Evolutionary conservation across 2,113 vertebrate species (phyloP), one percentile per base, ranked within the genome.

Genomic region (Tachycineta bicolor): DNA sequence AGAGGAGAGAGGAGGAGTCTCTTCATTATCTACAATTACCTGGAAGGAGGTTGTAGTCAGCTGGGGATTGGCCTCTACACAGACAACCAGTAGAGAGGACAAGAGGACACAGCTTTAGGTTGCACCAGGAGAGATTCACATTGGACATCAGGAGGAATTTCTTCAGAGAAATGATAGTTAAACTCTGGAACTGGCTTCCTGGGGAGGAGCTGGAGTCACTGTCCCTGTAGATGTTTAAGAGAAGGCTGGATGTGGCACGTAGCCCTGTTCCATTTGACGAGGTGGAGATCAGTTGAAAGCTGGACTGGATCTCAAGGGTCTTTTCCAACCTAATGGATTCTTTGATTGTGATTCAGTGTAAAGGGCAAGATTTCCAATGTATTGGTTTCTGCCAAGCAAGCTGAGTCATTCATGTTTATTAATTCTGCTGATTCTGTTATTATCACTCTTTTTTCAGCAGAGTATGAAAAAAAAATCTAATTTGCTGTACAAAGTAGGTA

Each of bases 161-260:
- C 33, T 60, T 39, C 24, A 19, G 21, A 47, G 46, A 60, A 83
- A 26, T 19, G 7, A 20, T 12, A 9, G 20, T 46, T 53, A 53
- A 65, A 46, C 2, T 5, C 25, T 46, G 53, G 39, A 46, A 59
- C 29, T 33, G 39, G 11, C 9, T 60, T 55, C 39, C 13, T 28
- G 18, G 20, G 69, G 16, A 59, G 44, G 23, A 59, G 39, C 5
- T 44, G 28, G 39, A 44, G 39, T 52, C 16, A 16, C 28, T 39
- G 19, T 29, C 33, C 23, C 39, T 39, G 28, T 12, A 39, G 19
- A 9, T 21, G 39, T 52, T 81, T n/a, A 44, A 44, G 34, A 50
- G 56, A 43, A 34, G 31, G 18, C 14, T 80, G 67, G 11, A 44
- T 3, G 2, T 31, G 22, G 14, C 18, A 16, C 0, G 0, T 4